Evolutionary conservation across 2,888 invertebrate genomes (phyloP).

Genomic region (Leptopilina drosophilae): DNA sequence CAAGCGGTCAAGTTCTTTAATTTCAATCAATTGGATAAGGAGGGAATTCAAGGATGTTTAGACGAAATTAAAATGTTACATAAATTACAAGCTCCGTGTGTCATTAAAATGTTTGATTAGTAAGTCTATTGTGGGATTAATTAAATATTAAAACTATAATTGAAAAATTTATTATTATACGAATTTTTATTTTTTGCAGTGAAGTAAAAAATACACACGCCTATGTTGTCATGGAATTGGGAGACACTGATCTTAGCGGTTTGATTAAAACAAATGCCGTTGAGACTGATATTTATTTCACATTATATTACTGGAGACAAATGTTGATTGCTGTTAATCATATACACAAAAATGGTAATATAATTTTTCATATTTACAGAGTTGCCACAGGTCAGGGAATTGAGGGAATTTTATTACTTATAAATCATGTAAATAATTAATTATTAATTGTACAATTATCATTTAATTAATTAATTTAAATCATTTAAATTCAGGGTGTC

Average conservation of each 20-base stretch:
- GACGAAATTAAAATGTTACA: constrained; percentile 92
- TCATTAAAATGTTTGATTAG: constrained; percentile 92
- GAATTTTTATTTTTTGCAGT: constrained; percentile 78
- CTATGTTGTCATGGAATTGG: constrained; percentile 94
- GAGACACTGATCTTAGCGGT: constrained; percentile 91
- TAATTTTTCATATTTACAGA: constrained; percentile 40
- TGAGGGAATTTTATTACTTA: no score
- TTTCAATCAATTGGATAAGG: constrained; percentile 84
- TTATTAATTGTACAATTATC: no score
- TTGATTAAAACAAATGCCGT: constrained; percentile 81
- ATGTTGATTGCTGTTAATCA: constrained; percentile 94
- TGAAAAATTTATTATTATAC: neutral
- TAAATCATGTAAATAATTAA: no score
- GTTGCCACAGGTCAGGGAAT: no score
- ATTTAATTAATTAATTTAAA: no score
- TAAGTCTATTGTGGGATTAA: constrained; percentile 79
- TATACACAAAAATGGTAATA: constrained; percentile 90
- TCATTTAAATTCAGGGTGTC: no score
- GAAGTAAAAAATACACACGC: constrained; percentile 81
- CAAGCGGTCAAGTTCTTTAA: constrained; percentile 91
- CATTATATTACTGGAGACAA: constrained; percentile 94
- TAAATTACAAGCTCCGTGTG: constrained; percentile 89
- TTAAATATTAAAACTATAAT: neutral
- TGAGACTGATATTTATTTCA: constrained; percentile 83
- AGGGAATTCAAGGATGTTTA: constrained; percentile 86